Base-by-base conservation (phyloP, 2,888 invertebrate species). In the Zygogramma bicolorata region DNA sequence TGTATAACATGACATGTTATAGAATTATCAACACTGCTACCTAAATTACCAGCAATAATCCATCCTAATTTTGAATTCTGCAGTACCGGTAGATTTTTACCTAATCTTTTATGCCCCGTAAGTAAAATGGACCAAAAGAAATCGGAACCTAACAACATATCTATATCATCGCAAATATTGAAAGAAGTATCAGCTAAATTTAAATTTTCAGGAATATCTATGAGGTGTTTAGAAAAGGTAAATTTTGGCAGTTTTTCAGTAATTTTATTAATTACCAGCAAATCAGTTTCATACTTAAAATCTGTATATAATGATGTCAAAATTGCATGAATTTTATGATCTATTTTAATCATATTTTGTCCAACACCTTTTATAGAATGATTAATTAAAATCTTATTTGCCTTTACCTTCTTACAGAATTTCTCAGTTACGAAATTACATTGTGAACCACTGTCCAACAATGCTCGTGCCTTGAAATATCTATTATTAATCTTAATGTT, bases 151-250 rank as follows among this genome's bases (percentile, higher is more conserved):
- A 68, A 42, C 25, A 68, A 20, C n/a, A 61, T 42, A 29, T 68
- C 68, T 10, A 68, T 60, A 13, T 22, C 15, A 6, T 22, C 60
- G 10, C 40, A 27, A 15, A 20, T 49, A 49, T 62, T 42, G 25
- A 68, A 68, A 13, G 22, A 25, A 15, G 38, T 62, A 62, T 68
- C 68, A 18, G 68, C 61, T 62, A 68, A 49, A 31, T 46, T 22
- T 29, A 62, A 46, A 34, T 68, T 61, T 53, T 25, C 57, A 22
- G 70, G 70, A 31, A 70, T 31, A 34, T 70, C 53, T 15, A 65
- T 29, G 7, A 29, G 7, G 10, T n/a, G 5, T 22, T 20, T 31
- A 22, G 49, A n/a, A 31, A 70, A 49, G n/a, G 22, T 40, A n/a
- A 34, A 20, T 2, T 22, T 22, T 38, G 70, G 70, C 31, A 65